A percentile compares a stretch with the other conserved stretches of the same genome.
phyloP scores from a whole-genome alignment of 1,140 invertebrate genomes.

The Microvelia longipes region DNA sequence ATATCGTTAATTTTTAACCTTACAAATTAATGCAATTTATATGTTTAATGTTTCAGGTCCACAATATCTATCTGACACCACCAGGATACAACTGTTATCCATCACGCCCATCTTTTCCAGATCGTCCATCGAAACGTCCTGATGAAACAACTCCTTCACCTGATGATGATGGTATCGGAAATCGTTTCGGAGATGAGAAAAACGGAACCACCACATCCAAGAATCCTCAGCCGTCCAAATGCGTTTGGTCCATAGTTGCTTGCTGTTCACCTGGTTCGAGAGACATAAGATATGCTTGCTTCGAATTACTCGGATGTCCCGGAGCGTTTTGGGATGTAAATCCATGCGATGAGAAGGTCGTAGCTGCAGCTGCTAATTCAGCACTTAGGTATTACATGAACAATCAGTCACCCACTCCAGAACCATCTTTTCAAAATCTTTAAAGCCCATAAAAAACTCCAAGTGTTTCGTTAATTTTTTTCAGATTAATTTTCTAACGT shows the following conservation, averaged over 20 bases:
- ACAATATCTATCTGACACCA: background rate
- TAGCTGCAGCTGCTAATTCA: slow-evolving; percentile 33
- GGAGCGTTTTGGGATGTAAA: slow-evolving; percentile 43
- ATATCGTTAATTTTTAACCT: no score
- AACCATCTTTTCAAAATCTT: background rate
- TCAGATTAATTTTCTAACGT: background rate
- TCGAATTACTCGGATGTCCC: slow-evolving; percentile 45
- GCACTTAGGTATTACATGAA: slow-evolving; percentile 32
- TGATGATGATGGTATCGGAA: slow-evolving; percentile 1
- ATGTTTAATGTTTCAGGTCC: no score
- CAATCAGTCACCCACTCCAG: background rate
- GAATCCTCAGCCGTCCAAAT: slow-evolving; percentile 31
- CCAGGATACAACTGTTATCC: background rate
- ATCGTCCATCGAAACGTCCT: background rate
- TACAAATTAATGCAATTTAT: no score
- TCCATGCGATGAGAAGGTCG: slow-evolving; percentile 39
- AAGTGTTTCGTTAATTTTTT: background rate
- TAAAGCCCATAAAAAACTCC: background rate
- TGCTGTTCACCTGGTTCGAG: slow-evolving; percentile 38
- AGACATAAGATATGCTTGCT: slow-evolving; percentile 38
- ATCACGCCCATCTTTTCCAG: no score
- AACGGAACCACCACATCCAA: slow-evolving; percentile 20
- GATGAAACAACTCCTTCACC: background rate
- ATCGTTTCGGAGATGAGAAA: slow-evolving; percentile 1
- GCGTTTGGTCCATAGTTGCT: slow-evolving; percentile 47